Percentiles rank a stretch among this genome's conserved stretches.
Conservation (phyloP, 2,888 invertebrate species). For the Eupithecia exiguata region DNA sequence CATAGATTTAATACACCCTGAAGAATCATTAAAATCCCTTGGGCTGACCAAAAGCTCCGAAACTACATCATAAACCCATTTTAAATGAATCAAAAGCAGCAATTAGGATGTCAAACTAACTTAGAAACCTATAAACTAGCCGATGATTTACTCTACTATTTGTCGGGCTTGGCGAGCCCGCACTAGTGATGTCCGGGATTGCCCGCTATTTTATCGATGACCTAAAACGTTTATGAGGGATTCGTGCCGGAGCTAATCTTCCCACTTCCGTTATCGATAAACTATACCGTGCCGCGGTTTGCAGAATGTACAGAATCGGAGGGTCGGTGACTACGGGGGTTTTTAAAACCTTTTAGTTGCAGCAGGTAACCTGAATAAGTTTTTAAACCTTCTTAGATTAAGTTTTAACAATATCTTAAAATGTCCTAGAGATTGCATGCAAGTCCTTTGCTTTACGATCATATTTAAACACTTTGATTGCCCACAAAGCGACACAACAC, state of each 20-base stretch:
- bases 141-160: constrained; percentile 11
- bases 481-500: no score
- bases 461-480: not conserved
- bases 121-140: constrained; percentile 4
- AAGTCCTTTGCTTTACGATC: not conserved
- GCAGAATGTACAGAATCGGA: constrained; percentile 45
- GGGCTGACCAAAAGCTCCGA: not conserved
- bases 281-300: constrained; percentile 57
- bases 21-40: not conserved
- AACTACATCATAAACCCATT: not conserved
- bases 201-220: constrained; percentile 61
- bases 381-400: not conserved
- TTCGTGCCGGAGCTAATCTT: constrained; percentile 77
- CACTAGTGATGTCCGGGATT: constrained; percentile 35
- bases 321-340: constrained; percentile 39
- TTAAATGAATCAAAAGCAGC: not conserved
- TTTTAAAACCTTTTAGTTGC: constrained; percentile 19
- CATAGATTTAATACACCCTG: not conserved
- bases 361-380: not conserved
- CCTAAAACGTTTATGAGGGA: constrained; percentile 76
- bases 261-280: constrained; percentile 76
- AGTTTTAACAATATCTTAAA: not conserved
- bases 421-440: not conserved
- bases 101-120: not conserved
- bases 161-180: constrained; percentile 6